A percentile compares a stretch with the other conserved stretches of the same genome.
Evolutionary conservation across 2,888 invertebrate genomes (phyloP).

Genomic region (Rotaria magnacalcarata): DNA sequence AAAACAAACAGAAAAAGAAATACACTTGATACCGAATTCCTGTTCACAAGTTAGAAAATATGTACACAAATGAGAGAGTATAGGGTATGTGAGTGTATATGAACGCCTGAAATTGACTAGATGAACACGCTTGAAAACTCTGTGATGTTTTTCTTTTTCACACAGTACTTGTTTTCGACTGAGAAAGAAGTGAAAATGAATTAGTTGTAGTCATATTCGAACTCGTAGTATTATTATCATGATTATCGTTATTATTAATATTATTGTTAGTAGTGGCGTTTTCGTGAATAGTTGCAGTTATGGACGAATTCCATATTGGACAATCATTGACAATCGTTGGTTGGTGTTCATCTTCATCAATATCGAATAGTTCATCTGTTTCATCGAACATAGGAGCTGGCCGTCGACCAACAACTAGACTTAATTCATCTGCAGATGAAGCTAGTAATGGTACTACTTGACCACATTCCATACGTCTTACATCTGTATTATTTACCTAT

Average conservation of each 20-base stretch:
- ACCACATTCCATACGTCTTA: slow-evolving; percentile 28
- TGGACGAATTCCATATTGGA: neutral
- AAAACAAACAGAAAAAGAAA: neutral
- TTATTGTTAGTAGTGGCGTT: neutral
- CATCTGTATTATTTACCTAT: slow-evolving; percentile 19
- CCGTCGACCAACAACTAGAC: neutral
- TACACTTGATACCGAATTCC: neutral
- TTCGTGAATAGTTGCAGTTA: neutral
- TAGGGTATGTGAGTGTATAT: no score
- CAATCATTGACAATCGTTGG: neutral
- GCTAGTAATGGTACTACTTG: slow-evolving; percentile 28
- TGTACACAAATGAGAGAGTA: no score
- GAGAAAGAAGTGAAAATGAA: no score
- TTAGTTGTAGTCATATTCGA: no score
- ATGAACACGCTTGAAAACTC: no score
- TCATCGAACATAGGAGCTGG: slow-evolving; percentile 35
- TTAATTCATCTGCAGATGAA: neutral
- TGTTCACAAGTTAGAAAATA: neutral
- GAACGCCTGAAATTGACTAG: no score
- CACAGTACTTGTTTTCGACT: no score
- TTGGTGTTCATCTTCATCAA: slow-evolving; percentile 12
- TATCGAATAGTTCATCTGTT: slow-evolving; percentile 7
- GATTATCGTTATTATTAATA: no score
- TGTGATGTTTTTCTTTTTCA: no score
- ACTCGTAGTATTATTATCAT: neutral